A percentile compares a stretch with the other conserved stretches of the same genome.
phyloP scores from a whole-genome alignment of 2,888 invertebrate genomes.

The Kuschelorhynchus macadamiae region DNA sequence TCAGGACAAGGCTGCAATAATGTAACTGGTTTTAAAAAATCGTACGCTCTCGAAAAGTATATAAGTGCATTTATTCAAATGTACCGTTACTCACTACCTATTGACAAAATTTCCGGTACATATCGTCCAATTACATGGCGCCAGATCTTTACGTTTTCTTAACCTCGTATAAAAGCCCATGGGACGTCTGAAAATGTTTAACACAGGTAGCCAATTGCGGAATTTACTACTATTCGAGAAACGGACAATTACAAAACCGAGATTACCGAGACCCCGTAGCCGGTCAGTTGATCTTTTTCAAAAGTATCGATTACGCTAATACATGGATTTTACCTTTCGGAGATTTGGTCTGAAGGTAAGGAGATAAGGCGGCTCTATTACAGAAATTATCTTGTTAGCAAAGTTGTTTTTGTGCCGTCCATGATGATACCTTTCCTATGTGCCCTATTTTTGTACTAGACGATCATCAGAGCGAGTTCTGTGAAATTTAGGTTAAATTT shows the following conservation, averaged over 20 bases:
- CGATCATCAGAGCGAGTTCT: no score
- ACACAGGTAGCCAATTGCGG: slow-evolving; percentile 29
- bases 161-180: slow-evolving; percentile 19
- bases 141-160: slow-evolving; percentile 31
- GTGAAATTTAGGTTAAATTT: no score
- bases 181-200: slow-evolving; percentile 13
- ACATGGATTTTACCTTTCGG: slow-evolving; percentile 20
- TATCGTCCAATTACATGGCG: slow-evolving; percentile 24
- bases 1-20: no score
- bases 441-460: no score
- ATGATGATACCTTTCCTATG: no score
- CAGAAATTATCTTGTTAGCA: slow-evolving; percentile 36
- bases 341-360: slow-evolving; percentile 16
- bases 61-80: no score
- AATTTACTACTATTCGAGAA: neutral
- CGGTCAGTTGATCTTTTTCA: slow-evolving; percentile 42
- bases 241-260: slow-evolving; percentile 27
- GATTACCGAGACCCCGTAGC: slow-evolving; percentile 11
- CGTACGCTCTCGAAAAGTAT: no score
- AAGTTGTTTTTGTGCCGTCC: slow-evolving; percentile 18
- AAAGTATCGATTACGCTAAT: slow-evolving; percentile 33
- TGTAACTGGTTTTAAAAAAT: no score
- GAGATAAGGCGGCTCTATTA: slow-evolving; percentile 26
- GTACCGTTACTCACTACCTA: no score
- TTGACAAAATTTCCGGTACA: slow-evolving; percentile 11